A percentile compares a stretch with the other conserved stretches of the same genome.
phyloP scores from a whole-genome alignment of 2,113 vertebrate genomes.

The Pterocles burchelli region DNA sequence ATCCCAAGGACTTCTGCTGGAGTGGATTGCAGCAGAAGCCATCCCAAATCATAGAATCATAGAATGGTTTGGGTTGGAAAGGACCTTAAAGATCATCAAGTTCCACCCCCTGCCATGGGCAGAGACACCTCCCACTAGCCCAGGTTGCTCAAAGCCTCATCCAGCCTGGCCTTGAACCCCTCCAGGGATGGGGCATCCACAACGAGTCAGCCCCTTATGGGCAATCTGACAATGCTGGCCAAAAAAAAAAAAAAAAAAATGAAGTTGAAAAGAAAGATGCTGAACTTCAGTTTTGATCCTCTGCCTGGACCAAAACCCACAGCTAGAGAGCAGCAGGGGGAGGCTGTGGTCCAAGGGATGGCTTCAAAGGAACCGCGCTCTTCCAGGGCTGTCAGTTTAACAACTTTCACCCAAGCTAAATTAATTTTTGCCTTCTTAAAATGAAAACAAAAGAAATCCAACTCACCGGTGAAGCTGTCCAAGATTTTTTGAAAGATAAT shows the following conservation, averaged over 20 bases:
- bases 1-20: not conserved
- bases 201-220: not conserved
- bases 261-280: not conserved
- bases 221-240: not conserved
- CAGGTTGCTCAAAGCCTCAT: too few relatives aligned
- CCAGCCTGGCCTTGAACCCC: too few relatives aligned
- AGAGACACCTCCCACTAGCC: too few relatives aligned
- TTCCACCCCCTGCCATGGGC: too few relatives aligned
- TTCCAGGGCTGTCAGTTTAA: not conserved
- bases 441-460: not conserved
- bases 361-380: not conserved
- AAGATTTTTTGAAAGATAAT: not conserved
- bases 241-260: too few relatives aligned
- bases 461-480: not conserved
- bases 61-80: too few relatives aligned
- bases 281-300: not conserved
- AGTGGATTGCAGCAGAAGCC: not conserved
- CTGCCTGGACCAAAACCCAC: not conserved
- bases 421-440: not conserved
- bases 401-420: not conserved
- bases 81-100: too few relatives aligned
- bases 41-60: not conserved
- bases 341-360: not conserved
- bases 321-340: not conserved
- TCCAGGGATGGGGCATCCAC: too few relatives aligned